A percentile compares a stretch with the other conserved stretches of the same genome.
Evolutionary conservation across 2,888 invertebrate species (phyloP).

Genomic region (Disparrhopalites patrizii): DNA sequence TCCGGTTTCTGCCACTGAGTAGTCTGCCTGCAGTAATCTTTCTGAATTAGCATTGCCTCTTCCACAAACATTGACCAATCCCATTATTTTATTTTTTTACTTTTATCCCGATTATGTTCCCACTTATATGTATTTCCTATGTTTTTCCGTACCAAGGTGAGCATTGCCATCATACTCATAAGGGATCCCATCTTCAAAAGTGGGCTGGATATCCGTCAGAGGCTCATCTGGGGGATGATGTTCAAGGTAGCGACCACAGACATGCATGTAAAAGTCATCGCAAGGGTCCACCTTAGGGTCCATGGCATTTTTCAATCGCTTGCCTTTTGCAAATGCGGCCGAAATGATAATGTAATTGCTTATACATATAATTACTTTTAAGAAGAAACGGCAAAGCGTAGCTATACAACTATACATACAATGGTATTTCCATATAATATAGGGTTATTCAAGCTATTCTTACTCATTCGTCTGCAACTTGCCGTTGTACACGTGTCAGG

Average conservation of each 20-base stretch:
- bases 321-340: conserved; percentile 19
- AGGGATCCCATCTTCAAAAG: conserved; percentile 28
- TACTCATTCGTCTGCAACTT: conserved; percentile 32
- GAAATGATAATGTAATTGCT: too few relatives aligned
- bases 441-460: not conserved
- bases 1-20: conserved; percentile 19
- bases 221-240: not conserved
- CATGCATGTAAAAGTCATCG: conserved; percentile 33
- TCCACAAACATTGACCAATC: too few relatives aligned
- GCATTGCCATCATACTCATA: conserved; percentile 26
- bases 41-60: too few relatives aligned
- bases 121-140: not conserved
- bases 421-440: not conserved
- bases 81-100: too few relatives aligned
- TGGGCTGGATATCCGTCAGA: not conserved
- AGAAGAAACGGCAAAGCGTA: too few relatives aligned
- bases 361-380: too few relatives aligned
- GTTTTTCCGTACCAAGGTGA: conserved; percentile 25
- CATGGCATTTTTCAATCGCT: conserved; percentile 31
- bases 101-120: not conserved
- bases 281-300: conserved; percentile 27
- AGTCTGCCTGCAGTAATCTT: conserved; percentile 14
- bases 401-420: too few relatives aligned
- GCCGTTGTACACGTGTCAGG: conserved; percentile 30
- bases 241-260: conserved; percentile 28